These are phyloP conservation scores for Scrobipalpa costella DNA, from an alignment of 2,888 invertebrate species.

Conservation along the genomic window DNA sequence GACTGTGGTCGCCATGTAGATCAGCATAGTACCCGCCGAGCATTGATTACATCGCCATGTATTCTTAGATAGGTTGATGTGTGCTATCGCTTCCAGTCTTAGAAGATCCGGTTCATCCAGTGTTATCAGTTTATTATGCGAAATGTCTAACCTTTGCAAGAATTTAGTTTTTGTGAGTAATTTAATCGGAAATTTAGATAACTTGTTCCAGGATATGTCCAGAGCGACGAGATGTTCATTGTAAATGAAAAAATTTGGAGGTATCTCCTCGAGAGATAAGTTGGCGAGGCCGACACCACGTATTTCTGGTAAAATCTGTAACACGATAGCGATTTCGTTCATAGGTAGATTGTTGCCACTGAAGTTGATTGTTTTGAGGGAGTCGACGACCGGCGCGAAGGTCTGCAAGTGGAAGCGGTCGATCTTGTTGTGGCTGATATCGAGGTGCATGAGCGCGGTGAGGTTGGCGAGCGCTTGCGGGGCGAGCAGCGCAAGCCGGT, in stretches of 20 bases:
- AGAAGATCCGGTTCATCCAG: slow-evolving; percentile 81
- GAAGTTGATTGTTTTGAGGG: slow-evolving; percentile 83
- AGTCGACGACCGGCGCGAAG: slow-evolving; percentile 82
- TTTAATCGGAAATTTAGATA: slow-evolving; percentile 80
- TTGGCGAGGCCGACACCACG: slow-evolving; percentile 82
- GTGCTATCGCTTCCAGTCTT: slow-evolving; percentile 80
- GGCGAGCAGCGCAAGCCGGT: slow-evolving; percentile 87
- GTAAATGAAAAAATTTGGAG: slow-evolving; percentile 80
- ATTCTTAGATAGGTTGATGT: slow-evolving; percentile 81
- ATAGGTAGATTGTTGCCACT: slow-evolving; percentile 85
- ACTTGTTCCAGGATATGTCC: slow-evolving; percentile 87
- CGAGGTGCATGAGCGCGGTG: slow-evolving; percentile 84
- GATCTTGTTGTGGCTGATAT: slow-evolving; percentile 89
- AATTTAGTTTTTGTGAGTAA: slow-evolving; percentile 79
- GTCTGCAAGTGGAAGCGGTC: slow-evolving; percentile 83
- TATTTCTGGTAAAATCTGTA: slow-evolving; percentile 81
- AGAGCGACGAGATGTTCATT: slow-evolving; percentile 83
- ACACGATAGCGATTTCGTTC: slow-evolving; percentile 78
- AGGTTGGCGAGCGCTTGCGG: slow-evolving; percentile 87
- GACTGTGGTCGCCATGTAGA: slow-evolving; percentile 79
- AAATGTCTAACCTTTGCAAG: slow-evolving; percentile 85
- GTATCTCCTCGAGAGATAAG: slow-evolving; percentile 79
- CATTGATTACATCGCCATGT: slow-evolving; percentile 87
- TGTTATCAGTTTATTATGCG: slow-evolving; percentile 86
- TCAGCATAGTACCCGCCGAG: slow-evolving; percentile 80